These are phyloP conservation scores for Phalera bucephala DNA, from an alignment of 2,888 invertebrate genomes.

Conservation along the genomic window DNA sequence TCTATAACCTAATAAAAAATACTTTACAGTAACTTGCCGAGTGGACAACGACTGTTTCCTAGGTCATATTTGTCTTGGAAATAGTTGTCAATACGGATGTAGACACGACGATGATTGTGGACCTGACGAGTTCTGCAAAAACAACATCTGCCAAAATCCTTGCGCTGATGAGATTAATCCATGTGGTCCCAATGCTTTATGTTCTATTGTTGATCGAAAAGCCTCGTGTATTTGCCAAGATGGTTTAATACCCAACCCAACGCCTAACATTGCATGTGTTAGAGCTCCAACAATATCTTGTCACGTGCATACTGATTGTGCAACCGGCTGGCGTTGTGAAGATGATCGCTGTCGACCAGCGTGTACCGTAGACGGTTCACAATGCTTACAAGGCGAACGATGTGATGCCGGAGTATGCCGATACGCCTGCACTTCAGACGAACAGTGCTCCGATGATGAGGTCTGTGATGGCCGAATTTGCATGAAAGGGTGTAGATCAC, in stretches of 20 bases:
- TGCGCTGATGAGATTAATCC: slow-evolving; percentile 86
- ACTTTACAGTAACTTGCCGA: slow-evolving; percentile 89
- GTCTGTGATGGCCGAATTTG: slow-evolving; percentile 93
- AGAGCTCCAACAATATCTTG: slow-evolving; percentile 90
- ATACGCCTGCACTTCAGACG: slow-evolving; percentile 91
- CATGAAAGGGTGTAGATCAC: slow-evolving; percentile 90
- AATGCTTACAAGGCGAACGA: slow-evolving; percentile 92
- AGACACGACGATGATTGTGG: slow-evolving; percentile 94
- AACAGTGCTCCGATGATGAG: slow-evolving; percentile 94
- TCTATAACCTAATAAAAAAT: too few relatives aligned
- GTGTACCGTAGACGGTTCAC: slow-evolving; percentile 87
- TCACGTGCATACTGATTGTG: slow-evolving; percentile 89
- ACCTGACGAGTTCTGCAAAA: slow-evolving; percentile 91
- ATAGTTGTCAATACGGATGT: slow-evolving; percentile 94
- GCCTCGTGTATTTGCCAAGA: slow-evolving; percentile 91
- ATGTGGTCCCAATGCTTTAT: slow-evolving; percentile 93
- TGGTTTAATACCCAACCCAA: slow-evolving; percentile 93
- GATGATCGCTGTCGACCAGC: slow-evolving; percentile 89
- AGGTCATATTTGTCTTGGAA: slow-evolving; percentile 93
- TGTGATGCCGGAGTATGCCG: slow-evolving; percentile 91
- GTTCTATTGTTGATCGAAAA: slow-evolving; percentile 90
- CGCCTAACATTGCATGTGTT: slow-evolving; percentile 94
- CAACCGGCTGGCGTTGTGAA: slow-evolving; percentile 87
- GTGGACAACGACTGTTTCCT: slow-evolving; percentile 96
- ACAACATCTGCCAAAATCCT: slow-evolving; percentile 91